Base-by-base conservation (phyloP, 1,140 invertebrate genomes). In the Hirudo medicinalis region DNA sequence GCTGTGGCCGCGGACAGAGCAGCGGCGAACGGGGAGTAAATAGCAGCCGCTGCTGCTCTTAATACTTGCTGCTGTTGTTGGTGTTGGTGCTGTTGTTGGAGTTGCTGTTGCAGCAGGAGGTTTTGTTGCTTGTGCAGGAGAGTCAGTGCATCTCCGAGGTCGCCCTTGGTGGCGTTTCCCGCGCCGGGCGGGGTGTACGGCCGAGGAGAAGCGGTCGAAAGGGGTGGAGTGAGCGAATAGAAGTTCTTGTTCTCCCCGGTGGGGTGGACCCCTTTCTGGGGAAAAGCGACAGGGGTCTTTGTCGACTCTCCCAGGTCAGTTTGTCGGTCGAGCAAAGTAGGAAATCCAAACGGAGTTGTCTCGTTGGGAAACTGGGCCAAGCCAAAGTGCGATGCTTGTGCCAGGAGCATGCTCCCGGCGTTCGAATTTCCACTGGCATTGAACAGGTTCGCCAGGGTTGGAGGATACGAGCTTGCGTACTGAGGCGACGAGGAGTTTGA, bases 271-370 rank as follows among this genome's bases (percentile, higher is more conserved):
- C 63, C 40, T 40, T 40, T 40, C 11, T 6, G 40, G n/a, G n/a
- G n/a, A n/a, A n/a, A n/a, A n/a, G n/a, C n/a, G n/a, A n/a, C n/a
- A n/a, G n/a, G n/a, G 15, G 43, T 49, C 43, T 49, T 49, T 17
- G 13, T 49, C 13, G 13, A 49, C 15, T 49, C 43, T 71, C 76
- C 76, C 75, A 77, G 77, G 19, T 77, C 63, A 17, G 72, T 69
- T 15, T 71, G 72, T 36, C 74, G 71, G 5, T 72, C 72, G 15
- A 72, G 68, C 6, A 70, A 32, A 63, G 49, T 66, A 69, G 72
- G 70, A 43, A 74, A 85, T 83, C 36, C 82, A 84, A 84, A 32
- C 79, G 84, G 82, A 0, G 84, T 80, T 77, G 86, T 87, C 15
- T 84, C 85, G 19, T 73, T 32, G 68, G 75, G 71, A 54, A 75